Evolutionary conservation across 1,140 invertebrate genomes (phyloP).

Genomic region (Drosophila kikkawai): DNA sequence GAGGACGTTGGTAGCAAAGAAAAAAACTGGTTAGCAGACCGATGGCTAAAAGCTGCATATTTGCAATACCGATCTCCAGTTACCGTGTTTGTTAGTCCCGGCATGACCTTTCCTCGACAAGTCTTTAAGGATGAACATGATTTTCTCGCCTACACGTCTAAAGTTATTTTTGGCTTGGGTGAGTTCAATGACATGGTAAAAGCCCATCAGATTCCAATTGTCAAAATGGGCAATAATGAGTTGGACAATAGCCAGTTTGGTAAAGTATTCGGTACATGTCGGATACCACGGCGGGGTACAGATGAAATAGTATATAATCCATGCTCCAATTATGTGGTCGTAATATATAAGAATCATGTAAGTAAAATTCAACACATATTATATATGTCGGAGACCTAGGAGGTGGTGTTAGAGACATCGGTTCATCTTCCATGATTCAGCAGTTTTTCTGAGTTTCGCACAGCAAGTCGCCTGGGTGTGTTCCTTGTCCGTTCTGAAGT

Average conservation of each 20-base stretch:
- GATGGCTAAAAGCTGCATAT: constrained; percentile 92
- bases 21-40: constrained; percentile 92
- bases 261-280: constrained; percentile 94
- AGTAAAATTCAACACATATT: constrained; percentile 72
- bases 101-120: constrained; percentile 90
- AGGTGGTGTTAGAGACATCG: no score
- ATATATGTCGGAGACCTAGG: no score
- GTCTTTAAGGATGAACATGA: constrained; percentile 88
- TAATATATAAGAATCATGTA: constrained; percentile 94
- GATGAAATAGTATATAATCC: constrained; percentile 89
- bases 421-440: no score
- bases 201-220: constrained; percentile 89
- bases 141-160: constrained; percentile 89
- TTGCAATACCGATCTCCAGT: constrained; percentile 91
- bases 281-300: constrained; percentile 89
- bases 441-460: no score
- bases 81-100: constrained; percentile 92
- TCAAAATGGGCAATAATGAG: constrained; percentile 91
- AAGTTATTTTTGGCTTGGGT: constrained; percentile 89
- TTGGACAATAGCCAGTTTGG: constrained; percentile 96
- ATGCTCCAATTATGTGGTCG: constrained; percentile 90
- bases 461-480: no score
- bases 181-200: constrained; percentile 91
- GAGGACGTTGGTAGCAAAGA: constrained; percentile 87
- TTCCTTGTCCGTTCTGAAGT: no score